Conservation (phyloP, 1,140 invertebrate genomes). For the Aporrectodea caliginosa region DNA sequence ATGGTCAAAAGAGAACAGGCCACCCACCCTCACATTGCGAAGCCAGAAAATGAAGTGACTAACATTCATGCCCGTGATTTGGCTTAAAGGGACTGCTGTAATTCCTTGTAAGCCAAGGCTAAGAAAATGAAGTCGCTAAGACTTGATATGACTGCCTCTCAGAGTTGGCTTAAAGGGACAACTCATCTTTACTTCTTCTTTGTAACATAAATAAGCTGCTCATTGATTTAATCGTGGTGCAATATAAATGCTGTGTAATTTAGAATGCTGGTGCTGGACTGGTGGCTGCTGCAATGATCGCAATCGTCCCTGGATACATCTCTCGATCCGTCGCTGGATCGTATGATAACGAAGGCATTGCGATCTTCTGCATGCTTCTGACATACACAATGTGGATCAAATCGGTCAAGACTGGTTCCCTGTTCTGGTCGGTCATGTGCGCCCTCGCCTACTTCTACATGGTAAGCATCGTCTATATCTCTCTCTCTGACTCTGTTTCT, state of each 20-base stretch:
- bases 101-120: no score
- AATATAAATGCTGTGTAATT: no score
- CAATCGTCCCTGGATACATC: constrained; percentile 96
- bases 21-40: no score
- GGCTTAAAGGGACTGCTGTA: no score
- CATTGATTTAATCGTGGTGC: background rate
- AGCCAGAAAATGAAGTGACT: no score
- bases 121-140: no score
- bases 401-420: constrained; percentile 89
- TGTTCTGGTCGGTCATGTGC: constrained; percentile 84
- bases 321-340: constrained; percentile 93
- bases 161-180: no score
- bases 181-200: background rate
- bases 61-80: no score
- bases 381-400: constrained; percentile 99
- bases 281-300: constrained; percentile 88
- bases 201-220: background rate
- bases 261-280: constrained; percentile 88
- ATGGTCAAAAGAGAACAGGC: no score
- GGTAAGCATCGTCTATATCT: constrained; percentile 68
- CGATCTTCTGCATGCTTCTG: constrained; percentile 96
- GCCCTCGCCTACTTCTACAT: constrained; percentile 97
- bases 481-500: no score
- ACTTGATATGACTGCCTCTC: no score
- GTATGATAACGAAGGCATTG: constrained; percentile 98